These are phyloP conservation scores for Cassiopea andromeda DNA, from an alignment of 30 jellyfish, hydroid and myxozoan species.

Conservation along the genomic window DNA sequence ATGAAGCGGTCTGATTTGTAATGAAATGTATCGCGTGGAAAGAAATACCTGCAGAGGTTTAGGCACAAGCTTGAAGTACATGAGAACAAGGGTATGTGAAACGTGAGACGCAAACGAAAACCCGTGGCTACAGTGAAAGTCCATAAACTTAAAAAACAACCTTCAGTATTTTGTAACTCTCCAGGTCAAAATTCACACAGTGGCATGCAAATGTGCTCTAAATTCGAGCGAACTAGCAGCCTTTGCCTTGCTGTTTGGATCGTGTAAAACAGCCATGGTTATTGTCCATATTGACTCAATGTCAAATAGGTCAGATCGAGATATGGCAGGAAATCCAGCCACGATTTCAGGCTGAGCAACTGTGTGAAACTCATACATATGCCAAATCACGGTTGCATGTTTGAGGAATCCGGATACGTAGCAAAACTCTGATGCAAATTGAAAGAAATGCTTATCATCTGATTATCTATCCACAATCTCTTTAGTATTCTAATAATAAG, in stretches of 20 bases:
- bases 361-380: background rate
- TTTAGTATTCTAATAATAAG: slow-evolving; percentile 1
- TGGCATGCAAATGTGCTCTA: too few species aligned
- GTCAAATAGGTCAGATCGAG: background rate
- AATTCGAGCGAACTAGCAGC: too few species aligned
- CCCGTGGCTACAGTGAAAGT: too few species aligned
- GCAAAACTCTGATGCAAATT: background rate
- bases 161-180: too few species aligned
- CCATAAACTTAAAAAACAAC: too few species aligned
- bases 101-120: too few species aligned
- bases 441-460: background rate
- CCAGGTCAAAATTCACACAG: too few species aligned
- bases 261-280: background rate
- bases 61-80: too few species aligned
- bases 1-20: too few species aligned
- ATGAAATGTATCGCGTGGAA: too few species aligned
- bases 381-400: background rate
- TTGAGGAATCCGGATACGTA: slow-evolving; percentile 12
- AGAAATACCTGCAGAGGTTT: too few species aligned
- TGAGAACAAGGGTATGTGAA: too few species aligned
- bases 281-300: background rate
- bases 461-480: slow-evolving; percentile 1
- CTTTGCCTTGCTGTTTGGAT: background rate
- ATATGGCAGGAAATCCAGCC: slow-evolving; percentile 8
- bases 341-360: slow-evolving; percentile 2